Conservation (phyloP, 2,888 invertebrate genomes). For the Coelogynopora nodosa region DNA sequence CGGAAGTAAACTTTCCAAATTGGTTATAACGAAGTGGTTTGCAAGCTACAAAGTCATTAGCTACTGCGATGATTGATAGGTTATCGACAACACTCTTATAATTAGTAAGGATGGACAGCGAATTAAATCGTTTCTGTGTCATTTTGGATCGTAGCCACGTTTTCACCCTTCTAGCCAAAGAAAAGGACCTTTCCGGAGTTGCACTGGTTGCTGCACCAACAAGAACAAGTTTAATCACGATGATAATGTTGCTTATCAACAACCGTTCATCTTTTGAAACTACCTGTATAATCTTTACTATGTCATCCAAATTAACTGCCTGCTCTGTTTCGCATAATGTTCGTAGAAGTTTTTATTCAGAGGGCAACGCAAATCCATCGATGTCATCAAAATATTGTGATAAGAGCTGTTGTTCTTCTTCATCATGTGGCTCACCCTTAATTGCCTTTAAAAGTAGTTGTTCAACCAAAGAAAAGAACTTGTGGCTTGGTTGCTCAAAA, state of each 20-base stretch:
- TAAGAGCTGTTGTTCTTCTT: conserved; percentile 5
- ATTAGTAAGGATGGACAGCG: neutral
- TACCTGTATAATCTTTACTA: conserved; percentile 24
- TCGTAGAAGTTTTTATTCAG: conserved; percentile 11
- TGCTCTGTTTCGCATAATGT: conserved; percentile 25
- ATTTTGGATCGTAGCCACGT: neutral
- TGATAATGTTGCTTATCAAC: conserved; percentile 27
- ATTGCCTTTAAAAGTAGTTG: neutral
- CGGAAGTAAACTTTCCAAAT: conserved; percentile 28
- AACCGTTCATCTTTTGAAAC: conserved; percentile 11
- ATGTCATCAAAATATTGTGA: conserved; percentile 22
- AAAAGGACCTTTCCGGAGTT: conserved; percentile 16
- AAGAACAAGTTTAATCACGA: conserved; percentile 28
- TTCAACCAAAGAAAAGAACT: conserved; percentile 8
- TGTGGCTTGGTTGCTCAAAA: conserved; percentile 23
- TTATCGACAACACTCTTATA: conserved; percentile 31
- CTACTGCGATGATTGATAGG: conserved; percentile 24
- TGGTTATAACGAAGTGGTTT: conserved; percentile 29
- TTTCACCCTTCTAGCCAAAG: neutral
- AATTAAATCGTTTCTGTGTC: neutral
- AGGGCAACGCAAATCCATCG: neutral
- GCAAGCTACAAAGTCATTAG: conserved; percentile 1
- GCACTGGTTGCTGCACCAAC: neutral
- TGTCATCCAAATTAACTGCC: conserved; percentile 21
- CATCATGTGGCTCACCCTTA: neutral